phyloP scores from a whole-genome alignment of 2,113 vertebrate genomes.

The Engystomops pustulosus region DNA sequence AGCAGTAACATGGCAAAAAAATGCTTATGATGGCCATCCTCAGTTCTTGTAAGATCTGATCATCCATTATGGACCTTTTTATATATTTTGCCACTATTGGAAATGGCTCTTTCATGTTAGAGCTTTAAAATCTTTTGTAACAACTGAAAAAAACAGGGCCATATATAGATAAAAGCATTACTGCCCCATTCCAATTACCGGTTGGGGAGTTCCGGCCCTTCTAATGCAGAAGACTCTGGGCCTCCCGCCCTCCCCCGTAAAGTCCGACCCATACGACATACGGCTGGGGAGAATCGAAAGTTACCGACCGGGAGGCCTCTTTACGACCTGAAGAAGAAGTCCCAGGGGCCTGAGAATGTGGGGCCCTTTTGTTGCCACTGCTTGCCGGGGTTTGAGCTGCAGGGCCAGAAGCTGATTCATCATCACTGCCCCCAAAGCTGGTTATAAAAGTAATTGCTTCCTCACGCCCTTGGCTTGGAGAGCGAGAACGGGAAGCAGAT shows the following conservation, averaged over 20 bases:
- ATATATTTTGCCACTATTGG: neutral
- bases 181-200: conserved; percentile 58
- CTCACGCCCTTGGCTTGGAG: conserved; percentile 78
- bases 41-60: neutral
- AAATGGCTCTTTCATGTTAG: neutral
- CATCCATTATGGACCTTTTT: neutral
- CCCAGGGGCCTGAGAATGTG: conserved; percentile 73
- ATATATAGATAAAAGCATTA: conserved; percentile 21
- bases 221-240: conserved; percentile 55
- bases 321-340: conserved; percentile 86
- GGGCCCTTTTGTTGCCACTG: conserved; percentile 68
- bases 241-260: conserved; percentile 55
- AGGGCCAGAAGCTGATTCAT: conserved; percentile 74
- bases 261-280: conserved; percentile 49
- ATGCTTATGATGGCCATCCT: neutral
- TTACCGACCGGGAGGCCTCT: conserved; percentile 96
- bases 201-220: conserved; percentile 57
- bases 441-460: conserved; percentile 97
- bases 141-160: conserved; percentile 27
- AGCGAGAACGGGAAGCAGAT: conserved; percentile 84
- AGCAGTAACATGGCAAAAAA: too few relatives aligned
- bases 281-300: conserved; percentile 73
- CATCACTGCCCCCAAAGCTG: conserved; percentile 93
- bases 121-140: neutral
- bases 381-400: conserved; percentile 63